A percentile compares a stretch with the other conserved stretches of the same genome.
Conservation (phyloP, 2,113 vertebrate genomes). For the Lepus timidus region DNA sequence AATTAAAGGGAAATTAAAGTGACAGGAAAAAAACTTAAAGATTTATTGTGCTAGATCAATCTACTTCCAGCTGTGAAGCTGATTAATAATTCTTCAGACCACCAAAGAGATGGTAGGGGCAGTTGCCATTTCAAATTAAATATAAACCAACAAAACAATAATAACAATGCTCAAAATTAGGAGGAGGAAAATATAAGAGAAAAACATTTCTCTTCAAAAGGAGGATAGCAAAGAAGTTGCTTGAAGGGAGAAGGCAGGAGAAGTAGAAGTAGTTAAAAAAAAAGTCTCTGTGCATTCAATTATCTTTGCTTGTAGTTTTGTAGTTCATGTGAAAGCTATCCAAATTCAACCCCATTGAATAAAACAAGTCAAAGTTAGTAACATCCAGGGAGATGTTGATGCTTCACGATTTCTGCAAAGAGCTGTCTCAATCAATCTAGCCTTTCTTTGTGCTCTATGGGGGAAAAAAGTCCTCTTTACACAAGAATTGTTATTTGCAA, state of each 20-base stretch:
- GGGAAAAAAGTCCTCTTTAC: neutral
- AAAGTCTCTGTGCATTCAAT: neutral
- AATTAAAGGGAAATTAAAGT: neutral
- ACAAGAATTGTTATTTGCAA: slow-evolving; percentile 40
- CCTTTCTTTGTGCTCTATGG: neutral
- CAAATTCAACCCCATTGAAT: slow-evolving; percentile 5
- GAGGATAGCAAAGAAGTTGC: neutral
- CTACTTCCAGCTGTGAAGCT: neutral
- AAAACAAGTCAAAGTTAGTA: slow-evolving; percentile 35
- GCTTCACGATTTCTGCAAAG: slow-evolving; percentile 35
- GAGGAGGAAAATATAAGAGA: neutral
- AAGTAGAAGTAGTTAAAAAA: neutral
- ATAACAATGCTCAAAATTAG: neutral
- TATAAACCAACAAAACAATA: neutral
- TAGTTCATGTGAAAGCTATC: slow-evolving; percentile 4
- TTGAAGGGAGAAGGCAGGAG: neutral
- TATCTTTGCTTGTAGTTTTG: slow-evolving; percentile 26
- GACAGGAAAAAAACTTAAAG: slow-evolving; percentile 10
- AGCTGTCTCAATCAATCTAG: slow-evolving; percentile 20
- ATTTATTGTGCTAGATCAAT: neutral
- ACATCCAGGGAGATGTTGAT: slow-evolving; percentile 32
- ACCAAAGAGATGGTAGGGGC: neutral
- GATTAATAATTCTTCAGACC: neutral
- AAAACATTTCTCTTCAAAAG: neutral
- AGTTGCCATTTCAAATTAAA: slow-evolving; percentile 38